A percentile compares a stretch with the other conserved stretches of the same genome.
These are phyloP conservation scores for Neolamprologus falcicula DNA, from an alignment of 2,113 vertebrate species.

Conservation along the genomic window DNA sequence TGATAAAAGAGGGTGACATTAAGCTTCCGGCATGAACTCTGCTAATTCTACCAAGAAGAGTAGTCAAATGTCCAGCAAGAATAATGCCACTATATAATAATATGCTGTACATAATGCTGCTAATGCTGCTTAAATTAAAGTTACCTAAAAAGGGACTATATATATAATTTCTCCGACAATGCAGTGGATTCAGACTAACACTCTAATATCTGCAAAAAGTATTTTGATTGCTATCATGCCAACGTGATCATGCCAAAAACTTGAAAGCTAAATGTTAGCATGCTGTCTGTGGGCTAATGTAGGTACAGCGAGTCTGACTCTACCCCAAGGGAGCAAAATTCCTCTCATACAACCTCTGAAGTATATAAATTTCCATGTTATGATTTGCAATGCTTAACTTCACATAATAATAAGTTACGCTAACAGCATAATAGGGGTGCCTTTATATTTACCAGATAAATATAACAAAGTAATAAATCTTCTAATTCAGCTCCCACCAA, in stretches of 20 bases:
- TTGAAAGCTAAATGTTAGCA: not conserved
- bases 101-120: not conserved
- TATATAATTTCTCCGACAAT: fast-evolving
- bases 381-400: not conserved
- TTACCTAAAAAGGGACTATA: not conserved
- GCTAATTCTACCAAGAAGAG: not conserved
- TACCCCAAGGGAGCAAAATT: not conserved
- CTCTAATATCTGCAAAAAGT: not conserved
- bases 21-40: not conserved
- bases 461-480: not conserved
- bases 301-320: not conserved
- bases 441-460: not conserved
- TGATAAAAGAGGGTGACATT: not conserved
- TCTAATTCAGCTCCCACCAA: not conserved
- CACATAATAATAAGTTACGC: not conserved
- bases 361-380: not conserved
- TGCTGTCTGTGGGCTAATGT: not conserved
- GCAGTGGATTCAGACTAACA: not conserved
- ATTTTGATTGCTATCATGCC: not conserved
- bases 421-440: not conserved
- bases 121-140: not conserved
- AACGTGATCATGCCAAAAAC: not conserved
- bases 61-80: not conserved
- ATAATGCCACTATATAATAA: not conserved
- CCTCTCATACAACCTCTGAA: not conserved